These are phyloP conservation scores for Limnephilus marmoratus DNA, from an alignment of 2,888 invertebrate species.

Conservation along the genomic window DNA sequence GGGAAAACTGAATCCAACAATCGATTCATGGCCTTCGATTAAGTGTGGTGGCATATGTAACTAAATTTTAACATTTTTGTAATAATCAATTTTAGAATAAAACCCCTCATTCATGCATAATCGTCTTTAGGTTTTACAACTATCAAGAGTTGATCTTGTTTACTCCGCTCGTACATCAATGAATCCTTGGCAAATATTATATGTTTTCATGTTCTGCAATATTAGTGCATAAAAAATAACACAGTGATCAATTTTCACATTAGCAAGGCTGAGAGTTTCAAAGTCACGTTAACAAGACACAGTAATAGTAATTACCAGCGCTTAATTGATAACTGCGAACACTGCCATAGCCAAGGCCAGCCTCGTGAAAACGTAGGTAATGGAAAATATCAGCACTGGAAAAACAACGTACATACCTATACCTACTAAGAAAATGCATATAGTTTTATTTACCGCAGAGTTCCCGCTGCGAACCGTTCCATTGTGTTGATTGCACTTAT, in stretches of 20 bases:
- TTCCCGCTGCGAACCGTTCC: not conserved
- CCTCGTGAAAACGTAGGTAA: not conserved
- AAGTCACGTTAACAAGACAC: constrained; percentile 5
- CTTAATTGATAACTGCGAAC: not conserved
- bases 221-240: not conserved
- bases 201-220: not conserved
- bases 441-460: constrained; percentile 20
- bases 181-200: not conserved
- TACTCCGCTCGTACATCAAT: not conserved
- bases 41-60: too few relatives aligned
- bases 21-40: too few relatives aligned
- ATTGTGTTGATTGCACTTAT: not conserved
- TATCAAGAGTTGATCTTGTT: not conserved
- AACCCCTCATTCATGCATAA: not conserved
- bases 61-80: too few relatives aligned
- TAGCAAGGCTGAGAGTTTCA: not conserved
- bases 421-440: not conserved
- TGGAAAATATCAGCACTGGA: not conserved
- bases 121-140: not conserved
- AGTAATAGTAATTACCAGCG: not conserved
- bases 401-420: not conserved
- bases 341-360: not conserved
- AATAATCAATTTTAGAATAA: too few relatives aligned
- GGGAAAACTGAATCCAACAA: too few relatives aligned
- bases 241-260: not conserved